These are phyloP conservation scores for Trissonchulus latispiculum DNA, from an alignment of 2,888 invertebrate species.

Conservation along the genomic window DNA sequence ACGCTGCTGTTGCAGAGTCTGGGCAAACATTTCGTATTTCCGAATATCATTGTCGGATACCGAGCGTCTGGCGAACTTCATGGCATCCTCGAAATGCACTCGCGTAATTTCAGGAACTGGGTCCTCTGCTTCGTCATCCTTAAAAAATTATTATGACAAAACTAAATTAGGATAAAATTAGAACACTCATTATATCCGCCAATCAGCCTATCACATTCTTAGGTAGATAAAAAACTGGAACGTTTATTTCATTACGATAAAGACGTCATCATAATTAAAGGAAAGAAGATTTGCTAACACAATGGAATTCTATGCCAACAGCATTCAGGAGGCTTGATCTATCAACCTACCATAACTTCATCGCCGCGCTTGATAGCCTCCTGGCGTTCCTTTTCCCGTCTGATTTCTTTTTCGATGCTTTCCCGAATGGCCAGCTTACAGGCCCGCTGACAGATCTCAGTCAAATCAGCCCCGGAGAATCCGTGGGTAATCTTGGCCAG, in stretches of 20 bases:
- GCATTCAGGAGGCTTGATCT: no score
- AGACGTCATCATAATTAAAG: no score
- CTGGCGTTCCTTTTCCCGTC: slow-evolving; percentile 72
- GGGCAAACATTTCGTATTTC: slow-evolving; percentile 99
- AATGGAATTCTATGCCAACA: no score
- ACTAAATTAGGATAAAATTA: no score
- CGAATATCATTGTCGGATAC: slow-evolving; percentile 99
- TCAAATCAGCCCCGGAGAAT: slow-evolving; percentile 96
- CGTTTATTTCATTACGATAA: no score
- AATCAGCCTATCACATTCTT: no score
- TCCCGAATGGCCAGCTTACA: slow-evolving; percentile 98
- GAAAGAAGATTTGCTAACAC: no score
- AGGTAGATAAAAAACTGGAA: no score
- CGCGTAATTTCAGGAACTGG: slow-evolving; percentile 96
- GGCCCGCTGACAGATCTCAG: slow-evolving; percentile 97
- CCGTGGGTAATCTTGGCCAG: slow-evolving; percentile 66
- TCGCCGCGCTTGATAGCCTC: slow-evolving; percentile 55
- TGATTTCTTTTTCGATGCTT: slow-evolving; percentile 89
- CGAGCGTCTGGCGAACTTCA: slow-evolving; percentile 57
- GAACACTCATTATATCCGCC: no score
- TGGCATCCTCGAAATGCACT: slow-evolving; percentile 84
- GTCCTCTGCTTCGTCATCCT: slow-evolving; percentile 64
- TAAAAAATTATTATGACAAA: no score
- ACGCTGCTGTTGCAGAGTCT: slow-evolving; percentile 96
- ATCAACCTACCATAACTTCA: slow-evolving; percentile 49